phyloP scores from a whole-genome alignment of 1,140 invertebrate genomes.

The Drosophila equinoxialis region DNA sequence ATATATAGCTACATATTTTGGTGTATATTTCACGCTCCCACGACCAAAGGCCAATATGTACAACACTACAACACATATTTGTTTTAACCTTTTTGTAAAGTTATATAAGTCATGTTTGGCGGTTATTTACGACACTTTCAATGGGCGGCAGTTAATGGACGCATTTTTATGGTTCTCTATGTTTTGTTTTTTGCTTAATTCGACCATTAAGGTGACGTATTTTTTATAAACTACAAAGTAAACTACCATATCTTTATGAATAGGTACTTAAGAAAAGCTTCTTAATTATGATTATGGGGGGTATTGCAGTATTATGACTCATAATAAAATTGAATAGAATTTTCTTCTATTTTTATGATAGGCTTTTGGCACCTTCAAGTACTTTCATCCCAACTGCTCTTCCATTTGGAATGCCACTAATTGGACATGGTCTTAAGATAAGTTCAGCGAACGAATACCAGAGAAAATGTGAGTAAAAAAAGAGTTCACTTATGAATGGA shows the following conservation, averaged over 20 bases:
- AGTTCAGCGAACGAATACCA: slow-evolving; percentile 42
- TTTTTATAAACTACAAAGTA: neutral
- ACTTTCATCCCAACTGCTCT: slow-evolving; percentile 29
- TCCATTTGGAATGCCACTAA: slow-evolving; percentile 4
- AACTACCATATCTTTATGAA: neutral
- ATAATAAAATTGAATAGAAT: neutral
- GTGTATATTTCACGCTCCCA: slow-evolving; percentile 27
- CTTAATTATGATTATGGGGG: neutral
- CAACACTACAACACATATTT: slow-evolving; percentile 14
- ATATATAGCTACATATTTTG: slow-evolving; percentile 3
- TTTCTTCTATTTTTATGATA: slow-evolving; percentile 33
- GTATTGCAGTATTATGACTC: neutral
- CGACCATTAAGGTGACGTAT: neutral
- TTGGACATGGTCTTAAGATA: neutral
- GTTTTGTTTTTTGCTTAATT: neutral
- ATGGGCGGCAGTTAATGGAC: slow-evolving; percentile 1
- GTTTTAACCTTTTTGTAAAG: slow-evolving; percentile 28
- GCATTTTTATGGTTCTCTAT: neutral
- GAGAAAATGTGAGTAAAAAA: neutral
- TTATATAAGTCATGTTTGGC: slow-evolving; percentile 39
- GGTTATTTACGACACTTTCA: slow-evolving; percentile 18
- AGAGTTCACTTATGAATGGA: slow-evolving; percentile 38
- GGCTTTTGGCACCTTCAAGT: slow-evolving; percentile 46
- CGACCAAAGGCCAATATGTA: slow-evolving; percentile 27
- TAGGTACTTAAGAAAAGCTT: neutral